Percentiles rank a stretch among this genome's conserved stretches.
These are phyloP conservation scores for Prolemur simus DNA, from an alignment of 2,113 vertebrate species.

Conservation along the genomic window DNA sequence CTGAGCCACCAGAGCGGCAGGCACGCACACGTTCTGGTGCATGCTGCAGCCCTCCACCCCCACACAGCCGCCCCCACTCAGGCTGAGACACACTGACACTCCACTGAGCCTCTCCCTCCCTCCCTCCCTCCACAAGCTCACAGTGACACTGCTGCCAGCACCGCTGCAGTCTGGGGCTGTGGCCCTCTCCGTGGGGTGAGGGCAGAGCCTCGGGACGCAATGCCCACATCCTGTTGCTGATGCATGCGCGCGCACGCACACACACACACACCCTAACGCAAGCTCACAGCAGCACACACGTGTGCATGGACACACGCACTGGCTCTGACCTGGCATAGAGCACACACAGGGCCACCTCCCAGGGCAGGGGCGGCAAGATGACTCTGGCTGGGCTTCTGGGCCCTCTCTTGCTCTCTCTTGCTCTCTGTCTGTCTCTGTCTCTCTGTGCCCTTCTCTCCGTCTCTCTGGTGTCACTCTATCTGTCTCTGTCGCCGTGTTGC, in stretches of 20 bases:
- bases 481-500: background rate
- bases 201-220: background rate
- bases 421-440: background rate
- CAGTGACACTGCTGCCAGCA: constrained; percentile 35
- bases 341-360: background rate
- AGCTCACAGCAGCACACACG: background rate
- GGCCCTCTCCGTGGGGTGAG: background rate
- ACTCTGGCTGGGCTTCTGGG: background rate
- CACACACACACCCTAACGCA: background rate
- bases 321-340: background rate
- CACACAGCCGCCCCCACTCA: constrained; percentile 72
- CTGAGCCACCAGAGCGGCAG: background rate
- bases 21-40: constrained; percentile 65
- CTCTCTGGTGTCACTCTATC: background rate
- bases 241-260: no score
- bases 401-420: background rate
- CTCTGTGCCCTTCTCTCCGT: background rate
- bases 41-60: constrained; percentile 68
- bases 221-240: background rate
- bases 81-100: constrained; percentile 76
- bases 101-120: constrained; percentile 4
- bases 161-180: constrained; percentile 19
- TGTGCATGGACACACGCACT: background rate
- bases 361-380: background rate
- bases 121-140: background rate